Conservation (phyloP, 2,797 vertebrate species). For the Tapera naevia region DNA sequence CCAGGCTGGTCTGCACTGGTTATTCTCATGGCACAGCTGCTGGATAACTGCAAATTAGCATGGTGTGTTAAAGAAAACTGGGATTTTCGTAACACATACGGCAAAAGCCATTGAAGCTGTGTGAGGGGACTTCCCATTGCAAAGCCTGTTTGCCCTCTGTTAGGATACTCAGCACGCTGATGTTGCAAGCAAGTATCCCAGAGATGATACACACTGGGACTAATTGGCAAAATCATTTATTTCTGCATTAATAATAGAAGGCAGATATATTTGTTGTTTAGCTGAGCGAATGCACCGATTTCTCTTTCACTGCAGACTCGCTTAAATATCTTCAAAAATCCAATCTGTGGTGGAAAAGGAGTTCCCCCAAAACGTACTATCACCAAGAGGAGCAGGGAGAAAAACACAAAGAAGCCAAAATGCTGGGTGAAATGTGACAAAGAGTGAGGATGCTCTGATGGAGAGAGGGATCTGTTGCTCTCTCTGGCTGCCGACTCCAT, state of each 20-base stretch:
- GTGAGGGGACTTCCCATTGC: neutral
- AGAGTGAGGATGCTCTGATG: neutral
- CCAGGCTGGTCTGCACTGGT: neutral
- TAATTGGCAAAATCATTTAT: neutral
- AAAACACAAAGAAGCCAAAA: neutral
- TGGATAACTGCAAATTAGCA: neutral
- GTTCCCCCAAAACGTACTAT: rapidly evolving
- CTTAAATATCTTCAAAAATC: neutral
- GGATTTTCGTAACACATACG: neutral
- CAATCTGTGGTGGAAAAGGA: rapidly evolving
- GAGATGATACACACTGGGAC: neutral
- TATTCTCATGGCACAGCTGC: neutral
- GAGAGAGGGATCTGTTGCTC: rapidly evolving
- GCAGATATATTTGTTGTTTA: neutral
- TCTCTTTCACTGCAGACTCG: neutral
- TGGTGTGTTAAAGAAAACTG: rapidly evolving
- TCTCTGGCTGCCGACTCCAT: rapidly evolving
- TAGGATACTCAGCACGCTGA: neutral
- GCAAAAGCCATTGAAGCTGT: neutral
- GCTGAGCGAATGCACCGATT: neutral
- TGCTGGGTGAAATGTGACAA: neutral
- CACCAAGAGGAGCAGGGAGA: neutral
- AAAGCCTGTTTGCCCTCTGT: neutral
- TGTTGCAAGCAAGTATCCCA: neutral
- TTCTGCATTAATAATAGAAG: neutral